Evolutionary conservation across 1,140 invertebrate species (phyloP), one percentile per base, ranked within the genome.

Genomic region (Euglossa dilemma): DNA sequence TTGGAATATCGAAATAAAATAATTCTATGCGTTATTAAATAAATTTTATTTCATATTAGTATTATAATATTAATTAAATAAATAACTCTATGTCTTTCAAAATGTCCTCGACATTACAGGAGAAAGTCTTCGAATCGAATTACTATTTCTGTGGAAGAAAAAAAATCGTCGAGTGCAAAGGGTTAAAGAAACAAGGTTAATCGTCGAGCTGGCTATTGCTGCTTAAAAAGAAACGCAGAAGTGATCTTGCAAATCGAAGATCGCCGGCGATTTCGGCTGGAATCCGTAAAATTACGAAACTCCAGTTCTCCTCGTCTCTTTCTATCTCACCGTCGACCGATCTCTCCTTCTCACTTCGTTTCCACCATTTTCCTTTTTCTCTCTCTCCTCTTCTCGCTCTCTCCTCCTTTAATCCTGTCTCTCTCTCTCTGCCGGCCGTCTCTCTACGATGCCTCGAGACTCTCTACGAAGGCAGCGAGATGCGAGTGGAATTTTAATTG

Each of bases 401-500:
- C 25, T 16, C 54, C 23, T 57, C 52, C 25, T n/a, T n/a, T n/a
- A n/a, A n/a, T n/a, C n/a, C 45, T n/a, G 63, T 14, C 52, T 63
- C 36, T 28, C n/a, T 75, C 54, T 63, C 36, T 28, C n/a, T 75
- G 47, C 59, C 61, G 36, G 50, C 36, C 50, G 76, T 74, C 67
- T 80, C 52, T 80, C 52, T 84, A 70, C 73, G 74, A 87, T 75
- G 80, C 64, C 80, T 78, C 80, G 63, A 71, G 75, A 75, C 66
- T 76, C 64, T 77, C 72, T 75, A 56, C 80, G 74, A 85, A n/a
- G 84, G 80, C 75, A 87, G 64, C 47, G 82, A 89, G 77, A 87
- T 76, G 80, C 85, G 80, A 88, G 83, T 83, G 83, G 87, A 88
- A 88, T 88, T 84, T 88, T 88, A 88, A 88, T 88, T 88, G 86